Evolutionary conservation across 1,140 invertebrate genomes (phyloP), one percentile per base, ranked within the genome.

Genomic region (Dysdera silvatica): DNA sequence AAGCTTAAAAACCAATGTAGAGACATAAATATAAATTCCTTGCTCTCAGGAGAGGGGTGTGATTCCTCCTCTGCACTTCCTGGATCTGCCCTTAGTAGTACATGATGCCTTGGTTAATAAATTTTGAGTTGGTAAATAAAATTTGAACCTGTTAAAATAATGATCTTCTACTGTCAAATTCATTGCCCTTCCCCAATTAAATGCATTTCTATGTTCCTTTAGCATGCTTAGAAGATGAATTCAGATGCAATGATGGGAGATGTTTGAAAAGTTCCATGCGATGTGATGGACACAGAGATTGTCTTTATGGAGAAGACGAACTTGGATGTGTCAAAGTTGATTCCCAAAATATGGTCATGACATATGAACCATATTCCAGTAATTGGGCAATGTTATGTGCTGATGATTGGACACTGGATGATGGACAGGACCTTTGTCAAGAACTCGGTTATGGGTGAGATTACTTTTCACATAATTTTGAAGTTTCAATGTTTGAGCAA

Each of bases 241-340:
- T 76, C 68, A 71, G 74, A 60, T 79, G 77, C 66, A 73, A 71
- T 32, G 71, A 71, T 45, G 72, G 74, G 2, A 68, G 71, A 16
- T 79, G 77, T 67, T 71, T 78, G n/a, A 68, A 72, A 43, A 57
- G 85, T 31, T 82, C 87, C 57, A 80, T 91, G 67, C 84, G 85
- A 66, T 96, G 93, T 76, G 87, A 90, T 60, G 88, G 88, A 0
- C 82, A 86, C 37, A 72, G 80, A 4, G 90, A 96, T 67, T 96
- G 92, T 73, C 68, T 80, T 28, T 76, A 81, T 69, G 71, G 71
- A n/a, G 71, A 71, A 28, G 79, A 80, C 68, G 79, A 79, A 55
- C 62, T 55, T 31, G 65, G 65, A 26, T 72, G 67, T 53, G 59
- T 65, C 33, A 58, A 60, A 40, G 60, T 62, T 14, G 66, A 67